These are phyloP conservation scores for Stenodema calcarata DNA, from an alignment of 2,888 invertebrate species.

Conservation along the genomic window DNA sequence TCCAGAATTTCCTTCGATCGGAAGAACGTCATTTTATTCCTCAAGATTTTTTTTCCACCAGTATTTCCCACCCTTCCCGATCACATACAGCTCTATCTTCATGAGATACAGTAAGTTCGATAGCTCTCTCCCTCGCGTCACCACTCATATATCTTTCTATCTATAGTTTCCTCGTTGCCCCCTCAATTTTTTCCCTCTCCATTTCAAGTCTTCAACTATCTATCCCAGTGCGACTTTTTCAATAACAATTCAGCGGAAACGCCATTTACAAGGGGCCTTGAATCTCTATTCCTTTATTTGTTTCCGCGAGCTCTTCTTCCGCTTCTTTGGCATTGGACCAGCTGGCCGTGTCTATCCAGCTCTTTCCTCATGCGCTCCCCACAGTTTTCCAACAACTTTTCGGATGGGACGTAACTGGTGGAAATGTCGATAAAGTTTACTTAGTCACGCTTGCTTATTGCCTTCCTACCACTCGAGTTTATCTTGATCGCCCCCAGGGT, in stretches of 20 bases:
- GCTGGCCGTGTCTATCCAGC: slow-evolving; percentile 40
- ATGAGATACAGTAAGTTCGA: slow-evolving; percentile 12
- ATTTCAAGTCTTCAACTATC: not conserved
- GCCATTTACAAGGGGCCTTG: slow-evolving; percentile 34
- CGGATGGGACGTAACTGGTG: not conserved
- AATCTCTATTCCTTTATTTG: not conserved
- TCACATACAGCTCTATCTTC: slow-evolving; percentile 11
- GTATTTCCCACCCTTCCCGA: not conserved
- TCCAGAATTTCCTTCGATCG: not conserved
- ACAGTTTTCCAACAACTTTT: slow-evolving; percentile 37
- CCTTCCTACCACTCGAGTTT: not conserved
- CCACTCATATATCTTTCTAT: not conserved
- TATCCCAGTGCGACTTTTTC: not conserved
- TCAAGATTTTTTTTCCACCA: not conserved
- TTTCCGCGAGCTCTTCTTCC: not conserved
- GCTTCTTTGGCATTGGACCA: slow-evolving; percentile 44
- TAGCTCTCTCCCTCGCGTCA: not conserved
- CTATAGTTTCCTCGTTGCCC: not conserved
- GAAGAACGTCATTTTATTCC: slow-evolving; percentile 18
- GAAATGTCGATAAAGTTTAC: slow-evolving; percentile 24
- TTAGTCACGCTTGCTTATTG: slow-evolving; percentile 6
- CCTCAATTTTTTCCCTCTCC: not conserved
- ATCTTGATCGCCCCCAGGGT: not conserved
- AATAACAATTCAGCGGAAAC: slow-evolving; percentile 33
- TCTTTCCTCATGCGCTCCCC: not conserved